phyloP scores from a whole-genome alignment of 2,888 invertebrate genomes.

The Synanthedon andrenaeformis region DNA sequence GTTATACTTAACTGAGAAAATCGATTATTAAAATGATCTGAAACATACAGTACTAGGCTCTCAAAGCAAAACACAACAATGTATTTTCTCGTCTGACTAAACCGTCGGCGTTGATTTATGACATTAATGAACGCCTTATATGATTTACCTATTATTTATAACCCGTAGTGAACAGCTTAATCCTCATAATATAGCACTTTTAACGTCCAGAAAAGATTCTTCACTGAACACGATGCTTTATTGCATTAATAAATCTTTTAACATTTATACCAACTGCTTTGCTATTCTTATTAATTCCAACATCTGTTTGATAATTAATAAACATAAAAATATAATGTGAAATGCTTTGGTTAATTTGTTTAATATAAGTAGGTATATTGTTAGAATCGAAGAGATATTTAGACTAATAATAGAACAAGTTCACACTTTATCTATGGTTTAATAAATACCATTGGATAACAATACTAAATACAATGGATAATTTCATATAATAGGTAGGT shows the following conservation, averaged over 20 bases:
- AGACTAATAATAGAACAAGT: too few relatives aligned
- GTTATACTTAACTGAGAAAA: too few relatives aligned
- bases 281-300: conserved; percentile 11
- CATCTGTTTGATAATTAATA: conserved; percentile 5
- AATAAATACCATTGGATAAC: too few relatives aligned
- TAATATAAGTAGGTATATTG: too few relatives aligned
- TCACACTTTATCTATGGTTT: too few relatives aligned
- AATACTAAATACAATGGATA: too few relatives aligned
- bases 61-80: too few relatives aligned
- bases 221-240: conserved; percentile 10
- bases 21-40: too few relatives aligned
- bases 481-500: too few relatives aligned
- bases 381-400: too few relatives aligned
- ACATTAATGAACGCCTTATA: background rate
- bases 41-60: too few relatives aligned
- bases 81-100: too few relatives aligned
- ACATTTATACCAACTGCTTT: conserved; percentile 11
- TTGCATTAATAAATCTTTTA: conserved; percentile 16
- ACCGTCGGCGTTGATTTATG: background rate
- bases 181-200: conserved; percentile 6
- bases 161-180: background rate
- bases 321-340: conserved; percentile 2
- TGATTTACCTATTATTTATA: background rate
- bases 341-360: background rate
- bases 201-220: conserved; percentile 6